phyloP scores from a whole-genome alignment of 2,888 invertebrate genomes.

The Eurois occulta region DNA sequence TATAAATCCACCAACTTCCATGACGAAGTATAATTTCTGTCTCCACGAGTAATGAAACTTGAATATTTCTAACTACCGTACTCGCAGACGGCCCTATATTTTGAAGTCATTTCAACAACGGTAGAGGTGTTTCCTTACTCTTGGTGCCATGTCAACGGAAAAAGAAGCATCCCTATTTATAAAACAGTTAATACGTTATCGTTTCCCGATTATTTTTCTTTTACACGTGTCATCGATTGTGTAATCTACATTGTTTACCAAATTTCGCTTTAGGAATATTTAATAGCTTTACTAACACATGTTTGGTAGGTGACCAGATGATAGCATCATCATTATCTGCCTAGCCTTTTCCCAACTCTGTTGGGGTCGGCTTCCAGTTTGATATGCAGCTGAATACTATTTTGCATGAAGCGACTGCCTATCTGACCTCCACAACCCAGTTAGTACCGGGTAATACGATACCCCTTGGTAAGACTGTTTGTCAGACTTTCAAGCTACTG shows the following conservation, averaged over 20 bases:
- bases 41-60: neutral
- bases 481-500: too few relatives aligned
- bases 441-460: too few relatives aligned
- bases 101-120: too few relatives aligned
- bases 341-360: neutral
- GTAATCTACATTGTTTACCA: neutral
- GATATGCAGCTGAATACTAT: neutral
- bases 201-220: neutral
- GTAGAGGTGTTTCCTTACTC: too few relatives aligned
- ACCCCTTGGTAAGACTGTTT: too few relatives aligned
- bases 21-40: too few relatives aligned
- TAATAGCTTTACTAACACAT: neutral
- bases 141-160: too few relatives aligned
- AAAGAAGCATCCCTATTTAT: too few relatives aligned
- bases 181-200: neutral
- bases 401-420: too few relatives aligned
- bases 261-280: neutral
- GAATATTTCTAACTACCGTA: neutral
- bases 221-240: neutral
- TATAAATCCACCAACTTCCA: too few relatives aligned
- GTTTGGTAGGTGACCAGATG: neutral
- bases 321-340: neutral
- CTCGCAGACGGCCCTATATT: too few relatives aligned
- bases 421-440: too few relatives aligned
- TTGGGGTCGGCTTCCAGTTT: neutral